Evolutionary conservation across 2,113 vertebrate genomes (phyloP), one percentile per base, ranked within the genome.

Genomic region (Grallaria varia): DNA sequence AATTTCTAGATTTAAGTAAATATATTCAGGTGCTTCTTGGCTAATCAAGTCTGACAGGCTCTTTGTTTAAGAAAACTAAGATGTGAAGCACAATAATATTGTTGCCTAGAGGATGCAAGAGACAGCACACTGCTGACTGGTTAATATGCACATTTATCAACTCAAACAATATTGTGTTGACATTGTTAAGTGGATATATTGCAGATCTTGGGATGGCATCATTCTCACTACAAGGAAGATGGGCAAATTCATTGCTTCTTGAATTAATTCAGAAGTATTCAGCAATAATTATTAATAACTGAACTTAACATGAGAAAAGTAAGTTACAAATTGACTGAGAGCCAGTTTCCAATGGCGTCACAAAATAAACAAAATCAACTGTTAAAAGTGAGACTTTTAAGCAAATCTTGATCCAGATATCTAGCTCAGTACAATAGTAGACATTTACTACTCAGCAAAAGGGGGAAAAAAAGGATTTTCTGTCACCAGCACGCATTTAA

Each of bases 1-100:
- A 87, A 76, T 75, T 88, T 84, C 73, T 94, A 60, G 64, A 76
- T 90, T 93, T 90, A 94, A 93, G 90, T 90, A 76, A 90, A 93
- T 45, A 89, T 78, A 96, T 94, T 95, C 92, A 88, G 52, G 79
- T 88, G 82, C 78, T 83, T 71, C 83, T 94, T 82, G 83, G 88
- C 83, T 91, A 92, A 96, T 96, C 90, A 84, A 96, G 92, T 96
- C 86, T 90, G 96, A 96, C 92, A 90, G 83, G 90, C 53, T 94
- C 87, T 96, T 96, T 92, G 89, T 91, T 95, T 95, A 96, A 93
- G 81, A 94, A 95, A 94, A 91, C 66, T 60, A 84, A 89, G 64
- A 84, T 9, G 53, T 39, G 56, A 94, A 89, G 73, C 60, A 84
- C 80, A 95, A 12, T 84, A 93, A 92, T 92, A 81, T 62, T 40